Conservation (phyloP, 2,797 vertebrate species). For the Sebastes diaconus region DNA sequence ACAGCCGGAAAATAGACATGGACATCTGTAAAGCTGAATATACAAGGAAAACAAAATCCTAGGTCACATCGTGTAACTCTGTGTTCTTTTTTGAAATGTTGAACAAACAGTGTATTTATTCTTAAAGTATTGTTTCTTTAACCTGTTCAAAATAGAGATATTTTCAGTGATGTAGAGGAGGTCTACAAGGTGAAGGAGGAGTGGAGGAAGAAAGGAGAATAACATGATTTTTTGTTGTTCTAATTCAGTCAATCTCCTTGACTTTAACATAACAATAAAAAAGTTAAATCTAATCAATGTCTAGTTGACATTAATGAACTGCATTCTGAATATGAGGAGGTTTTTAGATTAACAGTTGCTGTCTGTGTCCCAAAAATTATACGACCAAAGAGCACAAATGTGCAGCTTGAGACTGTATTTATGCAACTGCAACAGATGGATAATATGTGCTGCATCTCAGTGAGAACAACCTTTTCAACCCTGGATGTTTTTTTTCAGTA, state of each 20-base stretch:
- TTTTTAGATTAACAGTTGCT: background rate
- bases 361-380: background rate
- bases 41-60: background rate
- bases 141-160: background rate
- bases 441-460: background rate
- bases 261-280: background rate
- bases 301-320: background rate
- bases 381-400: background rate
- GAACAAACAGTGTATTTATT: background rate
- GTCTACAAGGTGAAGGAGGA: background rate
- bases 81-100: background rate
- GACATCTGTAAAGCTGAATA: background rate
- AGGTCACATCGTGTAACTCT: background rate
- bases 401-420: background rate
- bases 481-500: background rate
- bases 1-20: background rate
- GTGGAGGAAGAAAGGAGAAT: background rate
- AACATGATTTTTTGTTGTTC: background rate
- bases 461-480: slow-evolving; percentile 5
- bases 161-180: background rate
- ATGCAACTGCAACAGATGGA: slow-evolving; percentile 10
- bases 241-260: background rate
- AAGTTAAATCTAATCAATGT: background rate
- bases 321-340: background rate
- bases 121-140: background rate